Percentiles rank a stretch among this genome's conserved stretches.
phyloP scores from a whole-genome alignment of 2,797 vertebrate species.

The Hippoglossus hippoglossus region DNA sequence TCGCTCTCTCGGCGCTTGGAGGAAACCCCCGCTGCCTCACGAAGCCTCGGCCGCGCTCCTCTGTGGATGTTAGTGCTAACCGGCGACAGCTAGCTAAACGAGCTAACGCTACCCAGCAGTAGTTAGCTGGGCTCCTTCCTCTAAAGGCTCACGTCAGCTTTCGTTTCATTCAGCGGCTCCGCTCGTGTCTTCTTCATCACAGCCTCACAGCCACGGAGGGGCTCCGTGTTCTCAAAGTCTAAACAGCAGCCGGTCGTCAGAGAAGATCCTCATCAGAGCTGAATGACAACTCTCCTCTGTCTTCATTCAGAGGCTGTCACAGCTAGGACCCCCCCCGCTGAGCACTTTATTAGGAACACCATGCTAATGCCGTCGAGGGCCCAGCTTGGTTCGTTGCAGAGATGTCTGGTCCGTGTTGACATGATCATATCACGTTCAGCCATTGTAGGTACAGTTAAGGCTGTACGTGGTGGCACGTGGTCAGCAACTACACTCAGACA shows the following conservation, averaged over 20 bases:
- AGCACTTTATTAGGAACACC: background rate
- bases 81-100: constrained; percentile 70
- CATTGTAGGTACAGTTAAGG: background rate
- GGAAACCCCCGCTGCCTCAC: fast-evolving
- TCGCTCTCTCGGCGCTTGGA: background rate
- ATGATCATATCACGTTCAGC: too few relatives aligned
- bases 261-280: background rate
- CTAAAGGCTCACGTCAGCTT: constrained; percentile 60
- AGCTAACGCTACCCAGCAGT: constrained; percentile 54
- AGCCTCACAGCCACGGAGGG: too few relatives aligned
- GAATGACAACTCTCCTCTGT: background rate
- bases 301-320: background rate
- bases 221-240: background rate
- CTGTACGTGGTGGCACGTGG: too few relatives aligned
- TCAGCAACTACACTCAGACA: background rate
- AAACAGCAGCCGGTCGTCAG: background rate
- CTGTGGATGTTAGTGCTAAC: constrained; percentile 72
- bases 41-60: background rate
- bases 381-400: background rate
- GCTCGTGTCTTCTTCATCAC: background rate
- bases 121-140: constrained; percentile 55
- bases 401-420: background rate
- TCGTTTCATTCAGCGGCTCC: constrained; percentile 47
- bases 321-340: background rate
- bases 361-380: too few relatives aligned